These are phyloP conservation scores for Trissonchulus latispiculum DNA, from an alignment of 2,888 invertebrate species.

Conservation along the genomic window DNA sequence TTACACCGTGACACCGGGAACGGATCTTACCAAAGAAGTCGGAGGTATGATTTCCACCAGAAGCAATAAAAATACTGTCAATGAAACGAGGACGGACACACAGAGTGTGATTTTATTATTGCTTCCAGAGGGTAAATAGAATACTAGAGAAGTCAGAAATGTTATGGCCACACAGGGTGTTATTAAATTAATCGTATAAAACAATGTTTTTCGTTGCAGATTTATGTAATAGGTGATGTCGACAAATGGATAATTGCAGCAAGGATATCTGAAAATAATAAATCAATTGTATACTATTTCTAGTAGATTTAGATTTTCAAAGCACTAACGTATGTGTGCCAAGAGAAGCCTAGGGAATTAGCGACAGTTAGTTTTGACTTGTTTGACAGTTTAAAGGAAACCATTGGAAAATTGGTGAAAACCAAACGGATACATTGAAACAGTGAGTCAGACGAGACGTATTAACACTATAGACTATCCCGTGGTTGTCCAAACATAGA, in stretches of 20 bases:
- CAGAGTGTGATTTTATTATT: slow-evolving; percentile 98
- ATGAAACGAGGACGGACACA: slow-evolving; percentile 92
- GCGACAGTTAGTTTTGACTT: too few species aligned
- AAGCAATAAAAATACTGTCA: slow-evolving; percentile 97
- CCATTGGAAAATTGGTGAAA: too few species aligned
- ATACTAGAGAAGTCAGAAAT: slow-evolving; percentile 46
- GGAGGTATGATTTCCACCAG: slow-evolving; percentile 89
- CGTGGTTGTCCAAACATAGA: too few species aligned
- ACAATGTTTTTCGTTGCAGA: slow-evolving; percentile 65
- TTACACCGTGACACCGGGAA: too few species aligned
- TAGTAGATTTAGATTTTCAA: too few species aligned
- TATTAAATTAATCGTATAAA: slow-evolving; percentile 39
- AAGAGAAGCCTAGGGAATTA: too few species aligned
- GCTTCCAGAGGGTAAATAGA: slow-evolving; percentile 91
- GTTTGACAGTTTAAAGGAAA: too few species aligned
- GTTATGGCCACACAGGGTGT: slow-evolving; percentile 41
- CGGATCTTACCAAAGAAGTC: slow-evolving; percentile 53
- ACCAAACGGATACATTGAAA: too few species aligned
- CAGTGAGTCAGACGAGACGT: too few species aligned
- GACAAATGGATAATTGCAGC: slow-evolving; percentile 23
- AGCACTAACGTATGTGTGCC: too few species aligned
- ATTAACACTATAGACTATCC: too few species aligned
- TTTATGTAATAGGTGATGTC: slow-evolving; percentile 40
- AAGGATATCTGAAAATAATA: slow-evolving; percentile 14
- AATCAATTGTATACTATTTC: too few species aligned